Evolutionary conservation across 2,888 invertebrate genomes (phyloP).

Genomic region (Phymatocera aterrima): DNA sequence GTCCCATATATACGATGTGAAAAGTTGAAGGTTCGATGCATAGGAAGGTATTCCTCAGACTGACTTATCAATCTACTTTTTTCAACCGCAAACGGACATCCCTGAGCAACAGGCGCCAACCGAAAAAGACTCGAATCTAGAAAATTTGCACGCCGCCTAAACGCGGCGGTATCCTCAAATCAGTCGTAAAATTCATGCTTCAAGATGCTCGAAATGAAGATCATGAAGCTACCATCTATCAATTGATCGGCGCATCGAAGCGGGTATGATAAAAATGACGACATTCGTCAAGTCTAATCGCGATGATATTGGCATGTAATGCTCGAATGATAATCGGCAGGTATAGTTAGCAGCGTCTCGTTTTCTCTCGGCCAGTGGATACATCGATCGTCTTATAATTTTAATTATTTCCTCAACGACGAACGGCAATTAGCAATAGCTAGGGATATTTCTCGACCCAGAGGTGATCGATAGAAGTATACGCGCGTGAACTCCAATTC

Average conservation of each 20-base stretch:
- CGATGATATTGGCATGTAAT: not conserved
- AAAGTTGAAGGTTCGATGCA: not conserved
- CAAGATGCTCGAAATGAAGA: not conserved
- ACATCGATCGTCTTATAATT: not conserved
- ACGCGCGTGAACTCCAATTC: not conserved
- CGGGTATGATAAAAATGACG: not conserved
- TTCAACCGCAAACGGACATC: not conserved
- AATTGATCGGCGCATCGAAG: not conserved
- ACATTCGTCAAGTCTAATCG: not conserved
- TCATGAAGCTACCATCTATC: not conserved
- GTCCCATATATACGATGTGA: not conserved
- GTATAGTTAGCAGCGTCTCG: not conserved
- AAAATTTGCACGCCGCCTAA: no score
- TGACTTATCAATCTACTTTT: not conserved
- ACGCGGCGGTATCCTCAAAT: no score
- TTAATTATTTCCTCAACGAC: constrained; percentile 3
- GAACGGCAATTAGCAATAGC: constrained; percentile 3
- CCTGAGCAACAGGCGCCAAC: no score
- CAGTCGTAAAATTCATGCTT: not conserved
- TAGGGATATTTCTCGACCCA: not conserved
- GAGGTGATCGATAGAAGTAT: not conserved
- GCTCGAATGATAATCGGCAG: not conserved
- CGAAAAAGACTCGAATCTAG: no score
- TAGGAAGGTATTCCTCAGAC: not conserved
- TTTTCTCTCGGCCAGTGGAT: not conserved